Percentiles rank a stretch among this genome's conserved stretches.
These are phyloP conservation scores for Charadrius vociferus DNA, from an alignment of 2,113 vertebrate species.

Conservation along the genomic window DNA sequence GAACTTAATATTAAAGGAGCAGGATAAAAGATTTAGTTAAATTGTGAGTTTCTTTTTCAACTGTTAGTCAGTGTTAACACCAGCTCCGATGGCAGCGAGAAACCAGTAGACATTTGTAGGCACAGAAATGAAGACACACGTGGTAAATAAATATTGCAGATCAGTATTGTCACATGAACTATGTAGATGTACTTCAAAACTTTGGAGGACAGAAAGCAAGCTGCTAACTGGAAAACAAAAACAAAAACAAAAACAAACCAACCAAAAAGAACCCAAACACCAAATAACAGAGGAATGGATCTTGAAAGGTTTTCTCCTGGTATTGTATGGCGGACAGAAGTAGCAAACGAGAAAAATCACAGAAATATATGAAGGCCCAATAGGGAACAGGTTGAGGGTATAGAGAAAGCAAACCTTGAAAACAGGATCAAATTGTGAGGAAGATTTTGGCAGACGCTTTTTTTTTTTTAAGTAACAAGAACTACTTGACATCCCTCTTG, in stretches of 20 bases:
- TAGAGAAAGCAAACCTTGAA: not conserved
- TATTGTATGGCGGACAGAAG: not conserved
- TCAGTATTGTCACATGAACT: not conserved
- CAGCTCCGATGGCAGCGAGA: not conserved
- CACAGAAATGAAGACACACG: not conserved
- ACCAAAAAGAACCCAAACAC: not conserved
- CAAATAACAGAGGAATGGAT: not conserved
- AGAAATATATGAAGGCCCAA: not conserved
- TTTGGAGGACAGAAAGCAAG: not conserved
- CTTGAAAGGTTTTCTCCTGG: not conserved
- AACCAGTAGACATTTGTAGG: not conserved
- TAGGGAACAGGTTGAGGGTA: not conserved
- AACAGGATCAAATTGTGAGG: not conserved
- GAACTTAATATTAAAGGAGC: not conserved
- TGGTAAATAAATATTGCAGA: not conserved
- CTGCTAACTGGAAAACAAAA: not conserved
- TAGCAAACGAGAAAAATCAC: not conserved
- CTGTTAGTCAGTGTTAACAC: not conserved
- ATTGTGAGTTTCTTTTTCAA: not conserved
- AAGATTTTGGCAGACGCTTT: not conserved
- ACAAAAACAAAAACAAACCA: not conserved
- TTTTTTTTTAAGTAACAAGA: not conserved
- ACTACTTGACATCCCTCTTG: not conserved
- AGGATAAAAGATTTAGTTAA: not conserved
- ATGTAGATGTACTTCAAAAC: not conserved